Evolutionary conservation across 2,113 vertebrate genomes (phyloP).

Genomic region (Sphaerodactylus townsendi): DNA sequence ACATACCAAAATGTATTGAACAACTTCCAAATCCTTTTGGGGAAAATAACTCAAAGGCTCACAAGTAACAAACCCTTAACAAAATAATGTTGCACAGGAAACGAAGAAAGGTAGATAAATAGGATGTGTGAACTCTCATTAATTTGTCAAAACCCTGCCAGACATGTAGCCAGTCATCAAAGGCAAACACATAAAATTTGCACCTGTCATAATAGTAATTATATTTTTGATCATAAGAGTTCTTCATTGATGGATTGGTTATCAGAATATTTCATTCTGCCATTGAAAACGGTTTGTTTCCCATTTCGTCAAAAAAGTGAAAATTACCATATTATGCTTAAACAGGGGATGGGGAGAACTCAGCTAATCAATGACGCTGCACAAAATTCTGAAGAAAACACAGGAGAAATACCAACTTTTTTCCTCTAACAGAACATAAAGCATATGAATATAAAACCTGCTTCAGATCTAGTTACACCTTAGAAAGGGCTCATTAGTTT

Average conservation of each 20-base stretch:
- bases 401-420: background rate
- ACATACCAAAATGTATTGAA: background rate
- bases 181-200: constrained; percentile 25
- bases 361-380: background rate
- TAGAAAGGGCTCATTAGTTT: no score
- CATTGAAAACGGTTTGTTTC: constrained; percentile 20
- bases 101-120: background rate
- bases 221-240: background rate
- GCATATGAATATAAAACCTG: no score
- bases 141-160: constrained; percentile 1
- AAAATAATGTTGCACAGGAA: background rate
- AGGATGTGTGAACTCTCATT: constrained; percentile 1
- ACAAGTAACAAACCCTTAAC: constrained; percentile 10
- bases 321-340: background rate
- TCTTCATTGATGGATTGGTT: constrained; percentile 29
- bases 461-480: no score
- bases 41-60: background rate
- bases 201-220: constrained; percentile 40
- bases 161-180: constrained; percentile 36
- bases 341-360: background rate
- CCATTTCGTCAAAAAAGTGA: background rate
- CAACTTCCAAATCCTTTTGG: background rate
- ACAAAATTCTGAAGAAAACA: background rate
- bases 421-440: background rate
- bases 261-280: constrained; percentile 19